Evolutionary conservation across 2,113 vertebrate species (phyloP), one percentile per base, ranked within the genome.

Genomic region (Mellivora capensis): DNA sequence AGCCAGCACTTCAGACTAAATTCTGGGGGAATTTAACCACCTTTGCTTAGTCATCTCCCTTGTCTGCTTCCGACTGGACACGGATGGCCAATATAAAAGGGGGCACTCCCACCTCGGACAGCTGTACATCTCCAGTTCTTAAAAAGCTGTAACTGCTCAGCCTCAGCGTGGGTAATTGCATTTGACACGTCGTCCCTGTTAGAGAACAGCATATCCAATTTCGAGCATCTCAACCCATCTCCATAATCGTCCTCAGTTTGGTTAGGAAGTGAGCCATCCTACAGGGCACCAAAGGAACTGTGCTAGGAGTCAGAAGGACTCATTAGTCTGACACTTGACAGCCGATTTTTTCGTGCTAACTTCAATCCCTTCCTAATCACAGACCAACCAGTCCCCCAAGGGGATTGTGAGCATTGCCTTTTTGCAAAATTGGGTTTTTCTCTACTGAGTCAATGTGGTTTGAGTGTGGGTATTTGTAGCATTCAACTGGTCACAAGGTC

Each of bases 351-450:
- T 96, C 87, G 37, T 20, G 54, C 61, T 91, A 49, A 89, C 86
- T 97, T 94, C 47, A 93, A 87, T 61, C n/a, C 1, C 21, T 86
- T 88, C 49, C 82, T 96, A 86, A 95, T 79, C 90, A 72, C 80
- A 74, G 49, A 29, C 92, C 84, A 18, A 49, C 57, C 83, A 81
- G 74, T 87, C 88, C 79, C 96, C 95, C 3, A 1, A 72, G 90
- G 84, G 52, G 12, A 76, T 37, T 77, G 49, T 49, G 85, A 90
- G 92, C 62, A 25, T 44, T 52, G 77, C 62, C 84, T 71, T 8
- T 90, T 92, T 96, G 87, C 34, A 74, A 87, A 97, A 94, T 71
- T 71, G 94, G 69, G 74, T 77, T 90, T 97, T 96, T 67, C 74
- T 90, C 90, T 77, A 72, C 57, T 1, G 18, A 15, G 7, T 8